phyloP scores from a whole-genome alignment of 1,140 invertebrate genomes.

The Philotrypesis tridentata region DNA sequence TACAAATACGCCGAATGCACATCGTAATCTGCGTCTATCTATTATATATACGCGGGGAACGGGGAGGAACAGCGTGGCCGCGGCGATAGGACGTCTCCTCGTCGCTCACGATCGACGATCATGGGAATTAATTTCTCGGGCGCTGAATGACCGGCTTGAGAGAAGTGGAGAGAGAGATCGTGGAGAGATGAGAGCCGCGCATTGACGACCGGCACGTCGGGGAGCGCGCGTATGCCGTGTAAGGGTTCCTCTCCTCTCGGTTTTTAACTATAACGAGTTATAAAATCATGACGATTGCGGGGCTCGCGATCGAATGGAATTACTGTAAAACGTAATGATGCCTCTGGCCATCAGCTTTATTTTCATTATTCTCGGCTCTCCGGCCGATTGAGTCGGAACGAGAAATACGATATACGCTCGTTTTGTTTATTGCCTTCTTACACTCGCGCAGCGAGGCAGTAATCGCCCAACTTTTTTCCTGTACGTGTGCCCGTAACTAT shows the following conservation, averaged over 20 bases:
- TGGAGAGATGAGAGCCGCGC: background rate
- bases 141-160: no score
- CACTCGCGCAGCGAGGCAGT: no score
- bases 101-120: conserved; percentile 28
- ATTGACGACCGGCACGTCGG: conserved; percentile 17
- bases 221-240: conserved; percentile 7
- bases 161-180: background rate
- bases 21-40: conserved; percentile 67
- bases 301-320: conserved; percentile 23
- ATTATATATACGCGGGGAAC: conserved; percentile 54
- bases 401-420: background rate
- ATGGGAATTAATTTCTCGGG: conserved; percentile 25
- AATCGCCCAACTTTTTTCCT: no score
- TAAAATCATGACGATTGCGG: conserved; percentile 29
- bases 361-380: background rate
- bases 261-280: conserved; percentile 37
- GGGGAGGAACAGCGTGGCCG: background rate
- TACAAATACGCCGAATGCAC: conserved; percentile 3
- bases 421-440: no score
- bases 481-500: no score
- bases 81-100: background rate
- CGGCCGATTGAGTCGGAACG: no score
- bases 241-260: background rate
- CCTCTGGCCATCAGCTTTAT: background rate
- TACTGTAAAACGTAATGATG: conserved; percentile 24